Evolutionary conservation across 2,113 vertebrate genomes (phyloP).

Genomic region (Petroica traversi): DNA sequence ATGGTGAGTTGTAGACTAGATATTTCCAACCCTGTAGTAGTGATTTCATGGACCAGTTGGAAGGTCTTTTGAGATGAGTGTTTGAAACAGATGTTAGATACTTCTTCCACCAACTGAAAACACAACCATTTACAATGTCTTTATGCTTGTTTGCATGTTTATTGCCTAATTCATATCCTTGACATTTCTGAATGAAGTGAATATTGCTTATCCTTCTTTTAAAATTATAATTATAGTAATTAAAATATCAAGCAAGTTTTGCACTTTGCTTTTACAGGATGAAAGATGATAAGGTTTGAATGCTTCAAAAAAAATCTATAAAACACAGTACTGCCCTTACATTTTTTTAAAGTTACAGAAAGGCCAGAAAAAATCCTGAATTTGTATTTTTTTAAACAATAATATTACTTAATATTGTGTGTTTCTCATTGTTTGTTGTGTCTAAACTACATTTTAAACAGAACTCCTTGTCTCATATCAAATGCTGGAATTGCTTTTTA

Average conservation of each 20-base stretch:
- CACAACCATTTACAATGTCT: not conserved
- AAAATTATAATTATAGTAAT: not conserved
- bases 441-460: not conserved
- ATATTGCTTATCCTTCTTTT: not conserved
- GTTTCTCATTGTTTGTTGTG: not conserved
- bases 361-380: not conserved
- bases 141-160: not conserved
- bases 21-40: not conserved
- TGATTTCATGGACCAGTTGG: not conserved
- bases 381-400: not conserved
- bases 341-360: not conserved
- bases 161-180: not conserved
- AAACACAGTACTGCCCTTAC: not conserved
- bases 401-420: not conserved
- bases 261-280: not conserved
- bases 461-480: not conserved
- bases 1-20: not conserved
- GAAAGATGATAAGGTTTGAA: not conserved
- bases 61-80: not conserved
- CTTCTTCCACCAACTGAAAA: not conserved
- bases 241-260: not conserved
- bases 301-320: not conserved
- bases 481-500: not conserved
- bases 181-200: not conserved
- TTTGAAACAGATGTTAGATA: not conserved